A percentile compares a stretch with the other conserved stretches of the same genome.
phyloP scores from a whole-genome alignment of 1,140 invertebrate genomes.

The Thaumetopoea pityocampa region DNA sequence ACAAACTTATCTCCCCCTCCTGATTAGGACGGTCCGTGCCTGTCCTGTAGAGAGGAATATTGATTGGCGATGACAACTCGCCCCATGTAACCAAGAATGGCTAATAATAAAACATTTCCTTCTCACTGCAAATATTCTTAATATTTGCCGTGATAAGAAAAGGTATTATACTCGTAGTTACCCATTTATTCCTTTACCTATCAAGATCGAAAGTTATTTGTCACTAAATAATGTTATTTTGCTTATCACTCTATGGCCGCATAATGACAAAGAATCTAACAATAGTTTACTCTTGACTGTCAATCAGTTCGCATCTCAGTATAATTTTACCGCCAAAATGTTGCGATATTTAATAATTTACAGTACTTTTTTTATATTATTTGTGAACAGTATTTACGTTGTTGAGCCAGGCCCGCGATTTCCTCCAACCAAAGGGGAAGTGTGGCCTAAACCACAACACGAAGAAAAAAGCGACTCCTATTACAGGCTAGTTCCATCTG shows the following conservation, averaged over 20 bases:
- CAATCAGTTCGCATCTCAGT: constrained; percentile 2
- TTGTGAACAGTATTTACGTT: constrained; percentile 26
- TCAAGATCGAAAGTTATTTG: no score
- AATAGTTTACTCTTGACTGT: constrained; percentile 11
- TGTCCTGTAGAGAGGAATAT: no score
- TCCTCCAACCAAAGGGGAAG: constrained; percentile 70
- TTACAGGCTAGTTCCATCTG: constrained; percentile 45
- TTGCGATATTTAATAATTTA: constrained; percentile 22
- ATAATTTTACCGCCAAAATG: constrained; percentile 19
- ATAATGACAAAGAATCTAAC: constrained; percentile 1
- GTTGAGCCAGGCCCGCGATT: constrained; percentile 52
- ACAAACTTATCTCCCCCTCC: no score
- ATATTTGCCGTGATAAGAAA: no score
- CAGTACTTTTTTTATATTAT: constrained; percentile 22
- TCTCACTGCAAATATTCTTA: no score
- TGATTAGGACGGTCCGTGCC: no score
- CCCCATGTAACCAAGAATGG: no score
- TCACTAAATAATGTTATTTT: no score
- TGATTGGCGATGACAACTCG: no score
- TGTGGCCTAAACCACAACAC: constrained; percentile 76
- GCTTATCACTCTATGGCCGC: constrained; percentile 2
- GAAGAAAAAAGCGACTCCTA: constrained; percentile 45
- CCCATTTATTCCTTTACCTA: no score
- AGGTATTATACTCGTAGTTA: no score
- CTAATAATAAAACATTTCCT: no score